Percentiles rank a stretch among this genome's conserved stretches.
Evolutionary conservation across 2,113 vertebrate species (phyloP).

Genomic region (Poeciliopsis retropinna): DNA sequence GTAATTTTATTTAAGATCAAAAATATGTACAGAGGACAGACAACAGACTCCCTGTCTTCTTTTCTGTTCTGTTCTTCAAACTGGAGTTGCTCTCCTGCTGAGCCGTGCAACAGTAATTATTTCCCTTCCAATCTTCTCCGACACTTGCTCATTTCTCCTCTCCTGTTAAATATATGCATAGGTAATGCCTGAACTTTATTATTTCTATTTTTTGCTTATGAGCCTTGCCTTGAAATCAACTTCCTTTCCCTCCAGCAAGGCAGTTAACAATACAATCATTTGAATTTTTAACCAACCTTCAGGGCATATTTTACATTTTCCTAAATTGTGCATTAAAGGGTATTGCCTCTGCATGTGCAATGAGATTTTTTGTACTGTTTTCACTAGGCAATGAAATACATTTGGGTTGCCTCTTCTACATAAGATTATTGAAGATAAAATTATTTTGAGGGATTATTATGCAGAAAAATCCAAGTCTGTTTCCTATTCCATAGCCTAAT

Average conservation of each 20-base stretch:
- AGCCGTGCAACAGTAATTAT: slow-evolving; percentile 37
- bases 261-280: neutral
- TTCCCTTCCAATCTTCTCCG: slow-evolving; percentile 49
- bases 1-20: slow-evolving; percentile 46
- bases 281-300: neutral
- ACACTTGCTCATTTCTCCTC: slow-evolving; percentile 30
- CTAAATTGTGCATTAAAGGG: neutral
- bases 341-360: neutral
- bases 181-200: slow-evolving; percentile 7
- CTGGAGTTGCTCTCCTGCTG: slow-evolving; percentile 49
- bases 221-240: slow-evolving; percentile 1
- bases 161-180: slow-evolving; percentile 26
- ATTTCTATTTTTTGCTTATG: slow-evolving; percentile 18
- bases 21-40: slow-evolving; percentile 57
- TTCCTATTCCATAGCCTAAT: neutral
- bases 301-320: neutral
- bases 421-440: neutral
- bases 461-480: neutral
- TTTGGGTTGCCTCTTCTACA: neutral
- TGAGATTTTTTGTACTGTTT: neutral
- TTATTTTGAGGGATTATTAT: neutral
- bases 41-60: slow-evolving; percentile 57
- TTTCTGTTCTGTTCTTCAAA: slow-evolving; percentile 51
- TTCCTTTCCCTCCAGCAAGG: neutral
- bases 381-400: neutral